Evolutionary conservation across 2,888 invertebrate genomes (phyloP).

Genomic region (Crocallis elinguaria): DNA sequence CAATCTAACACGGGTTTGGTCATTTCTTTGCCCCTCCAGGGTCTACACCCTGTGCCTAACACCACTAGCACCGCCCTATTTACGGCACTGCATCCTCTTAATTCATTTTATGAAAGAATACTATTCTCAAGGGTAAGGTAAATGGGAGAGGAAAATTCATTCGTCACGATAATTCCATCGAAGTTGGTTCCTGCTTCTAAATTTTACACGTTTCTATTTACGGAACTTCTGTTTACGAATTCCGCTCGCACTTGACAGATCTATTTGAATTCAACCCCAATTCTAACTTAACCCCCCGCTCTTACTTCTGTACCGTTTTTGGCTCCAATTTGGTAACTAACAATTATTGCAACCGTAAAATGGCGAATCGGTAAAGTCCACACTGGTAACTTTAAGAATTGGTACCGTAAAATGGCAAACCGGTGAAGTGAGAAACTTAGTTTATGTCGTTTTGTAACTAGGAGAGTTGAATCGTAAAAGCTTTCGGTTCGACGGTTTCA

Average conservation of each 20-base stretch:
- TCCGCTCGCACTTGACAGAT: neutral
- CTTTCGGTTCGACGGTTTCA: conserved; percentile 14
- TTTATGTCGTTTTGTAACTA: conserved; percentile 27
- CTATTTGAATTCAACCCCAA: neutral
- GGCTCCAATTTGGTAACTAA: conserved; percentile 23
- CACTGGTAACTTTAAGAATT: conserved; percentile 31
- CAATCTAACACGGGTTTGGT: too few relatives aligned
- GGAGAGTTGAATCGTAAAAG: conserved; percentile 28
- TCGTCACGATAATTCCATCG: too few relatives aligned
- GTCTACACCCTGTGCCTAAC: too few relatives aligned
- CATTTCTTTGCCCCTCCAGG: too few relatives aligned
- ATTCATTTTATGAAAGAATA: too few relatives aligned
- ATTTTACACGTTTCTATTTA: neutral
- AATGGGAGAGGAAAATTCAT: too few relatives aligned
- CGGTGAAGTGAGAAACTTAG: conserved; percentile 31
- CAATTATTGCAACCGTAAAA: conserved; percentile 30
- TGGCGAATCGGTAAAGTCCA: conserved; percentile 27
- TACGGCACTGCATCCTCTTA: too few relatives aligned
- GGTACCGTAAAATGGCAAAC: conserved; percentile 28
- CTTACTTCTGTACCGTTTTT: conserved; percentile 7
- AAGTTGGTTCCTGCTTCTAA: too few relatives aligned
- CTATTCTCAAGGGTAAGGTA: too few relatives aligned
- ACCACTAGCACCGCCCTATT: too few relatives aligned
- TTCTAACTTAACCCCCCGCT: conserved; percentile 3
- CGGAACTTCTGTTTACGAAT: neutral